Base-by-base conservation (phyloP, 2,797 vertebrate species). In the Podargus strigoides region DNA sequence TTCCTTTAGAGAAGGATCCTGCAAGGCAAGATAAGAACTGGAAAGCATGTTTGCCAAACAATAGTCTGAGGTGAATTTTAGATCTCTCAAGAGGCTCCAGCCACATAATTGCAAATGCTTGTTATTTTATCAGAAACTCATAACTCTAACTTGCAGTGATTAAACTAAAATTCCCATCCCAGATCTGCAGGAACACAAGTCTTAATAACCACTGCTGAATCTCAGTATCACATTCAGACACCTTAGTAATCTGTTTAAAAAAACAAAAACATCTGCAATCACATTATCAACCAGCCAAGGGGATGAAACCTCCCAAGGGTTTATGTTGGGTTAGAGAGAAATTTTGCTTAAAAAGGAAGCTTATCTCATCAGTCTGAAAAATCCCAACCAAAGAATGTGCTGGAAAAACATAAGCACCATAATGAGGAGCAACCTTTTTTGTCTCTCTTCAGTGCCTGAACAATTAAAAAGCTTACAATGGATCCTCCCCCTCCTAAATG, bases 161-260 rank as follows among this genome's bases (percentile, higher is more conserved):
- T 94, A 92, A 93, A 90, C 32, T 63, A 23, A 64, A 93, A 94
- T 88, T 88, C 69, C 94, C 91, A 92, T 8, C 69, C 76, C 30
- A 20, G 62, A 53, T 30, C 50, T 16, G 55, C 87, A 70, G 85
- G 82, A 93, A 79, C 75, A 83, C 5, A 14, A 93, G 56, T 23
- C 34, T 68, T 60, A 91, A 73, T 81, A 93, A 80, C 76, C 84
- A 55, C 66, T 17, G 59, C 68, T 93, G 42, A 80, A 87, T 60
- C 82, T 78, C 89, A 72, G 3, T 44, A 74, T 67, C 3, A 20
- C 36, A 34, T 64, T 28, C 72, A 64, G 79, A 27, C 67, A 42
- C 63, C 49, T 95, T 74, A 86, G 53, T 77, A 55, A 92, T 68
- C 70, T 79, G 86, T 63, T 94, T 69, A 19, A 53, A 76, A 78